A percentile compares a stretch with the other conserved stretches of the same genome.
phyloP scores from a whole-genome alignment of 2,888 invertebrate genomes.

The Esperia sulphurella region DNA sequence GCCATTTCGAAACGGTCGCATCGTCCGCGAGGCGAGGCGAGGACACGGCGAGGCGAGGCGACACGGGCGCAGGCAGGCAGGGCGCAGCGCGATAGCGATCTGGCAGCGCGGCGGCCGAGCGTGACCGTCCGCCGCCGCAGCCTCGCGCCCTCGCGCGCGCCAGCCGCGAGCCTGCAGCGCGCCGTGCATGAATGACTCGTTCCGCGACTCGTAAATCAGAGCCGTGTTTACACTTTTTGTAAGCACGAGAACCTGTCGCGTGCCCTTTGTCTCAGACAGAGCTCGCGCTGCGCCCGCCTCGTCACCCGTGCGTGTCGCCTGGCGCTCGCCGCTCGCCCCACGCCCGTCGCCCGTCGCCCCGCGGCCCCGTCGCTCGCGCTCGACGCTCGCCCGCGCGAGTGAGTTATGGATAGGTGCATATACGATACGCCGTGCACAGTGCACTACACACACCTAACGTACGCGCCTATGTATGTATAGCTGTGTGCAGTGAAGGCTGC shows the following conservation, averaged over 20 bases:
- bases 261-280: constrained; percentile 62
- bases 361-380: constrained; percentile 35
- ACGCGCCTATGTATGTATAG: constrained; percentile 57
- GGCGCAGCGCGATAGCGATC: constrained; percentile 49
- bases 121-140: constrained; percentile 52
- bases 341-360: constrained; percentile 40
- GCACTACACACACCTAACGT: constrained; percentile 44
- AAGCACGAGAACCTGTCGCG: constrained; percentile 55
- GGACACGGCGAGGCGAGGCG: constrained; percentile 52
- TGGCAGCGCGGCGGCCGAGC: constrained; percentile 63
- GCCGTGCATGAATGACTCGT: constrained; percentile 52
- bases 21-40: constrained; percentile 54
- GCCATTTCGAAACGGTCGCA: constrained; percentile 70
- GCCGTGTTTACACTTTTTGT: constrained; percentile 74
- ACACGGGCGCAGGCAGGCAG: constrained; percentile 31
- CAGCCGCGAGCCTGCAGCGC: constrained; percentile 29
- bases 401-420: constrained; percentile 60
- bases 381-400: constrained; percentile 37
- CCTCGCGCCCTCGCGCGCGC: constrained; percentile 15
- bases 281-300: constrained; percentile 42
- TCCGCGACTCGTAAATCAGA: constrained; percentile 59
- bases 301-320: constrained; percentile 50
- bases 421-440: constrained; percentile 48
- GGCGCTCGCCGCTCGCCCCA: constrained; percentile 23
- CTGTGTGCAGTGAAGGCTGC: constrained; percentile 70